Percentiles rank a stretch among this genome's conserved stretches.
phyloP scores from a whole-genome alignment of 2,797 vertebrate species.

The Phaenicophaeus curvirostris region DNA sequence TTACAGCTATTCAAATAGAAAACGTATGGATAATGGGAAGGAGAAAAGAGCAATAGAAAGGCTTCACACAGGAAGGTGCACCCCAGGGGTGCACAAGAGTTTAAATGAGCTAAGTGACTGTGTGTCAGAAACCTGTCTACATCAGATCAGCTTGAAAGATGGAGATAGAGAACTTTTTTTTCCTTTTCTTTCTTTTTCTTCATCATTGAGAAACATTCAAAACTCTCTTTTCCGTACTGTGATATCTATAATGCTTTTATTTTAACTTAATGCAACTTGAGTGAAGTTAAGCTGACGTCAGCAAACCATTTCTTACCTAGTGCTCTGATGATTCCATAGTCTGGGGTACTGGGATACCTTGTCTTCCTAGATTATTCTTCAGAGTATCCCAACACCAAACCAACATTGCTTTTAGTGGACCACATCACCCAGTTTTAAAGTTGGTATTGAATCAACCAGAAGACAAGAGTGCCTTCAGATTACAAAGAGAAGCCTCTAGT shows the following conservation, averaged over 20 bases:
- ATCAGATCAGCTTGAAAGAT: not conserved
- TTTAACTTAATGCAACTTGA: not conserved
- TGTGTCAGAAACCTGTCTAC: not conserved
- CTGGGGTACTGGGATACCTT: not conserved
- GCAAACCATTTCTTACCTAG: not conserved
- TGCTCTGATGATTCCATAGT: not conserved
- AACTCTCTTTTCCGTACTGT: not conserved
- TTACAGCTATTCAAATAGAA: not conserved
- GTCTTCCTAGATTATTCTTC: not conserved
- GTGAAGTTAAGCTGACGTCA: not conserved
- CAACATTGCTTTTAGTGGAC: not conserved
- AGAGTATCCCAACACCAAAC: not conserved
- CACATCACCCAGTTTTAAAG: not conserved
- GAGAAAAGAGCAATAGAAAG: not conserved
- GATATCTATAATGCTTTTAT: not conserved
- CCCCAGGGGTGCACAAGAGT: not conserved
- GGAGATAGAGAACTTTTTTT: not conserved
- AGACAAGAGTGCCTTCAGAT: not conserved
- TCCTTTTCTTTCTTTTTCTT: not conserved
- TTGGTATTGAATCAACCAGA: not conserved
- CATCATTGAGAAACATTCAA: not conserved
- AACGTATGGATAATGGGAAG: fast-evolving
- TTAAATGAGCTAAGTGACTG: not conserved
- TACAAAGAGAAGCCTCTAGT: not conserved
- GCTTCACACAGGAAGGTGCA: not conserved